phyloP scores from a whole-genome alignment of 2,797 vertebrate species.

The Enteromius fasciolatus region DNA sequence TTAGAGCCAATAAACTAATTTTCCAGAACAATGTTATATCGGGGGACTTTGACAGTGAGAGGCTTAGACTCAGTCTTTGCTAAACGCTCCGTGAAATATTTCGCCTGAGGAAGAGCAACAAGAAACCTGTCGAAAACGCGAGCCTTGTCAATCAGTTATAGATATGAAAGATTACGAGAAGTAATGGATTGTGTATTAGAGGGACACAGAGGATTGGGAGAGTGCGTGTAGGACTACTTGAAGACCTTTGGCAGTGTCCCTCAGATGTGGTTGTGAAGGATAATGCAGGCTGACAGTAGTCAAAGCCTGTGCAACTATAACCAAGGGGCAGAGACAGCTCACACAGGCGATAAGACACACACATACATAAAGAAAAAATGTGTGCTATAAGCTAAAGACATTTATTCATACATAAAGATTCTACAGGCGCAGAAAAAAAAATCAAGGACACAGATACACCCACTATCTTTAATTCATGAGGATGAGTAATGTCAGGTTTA shows the following conservation, averaged over 20 bases:
- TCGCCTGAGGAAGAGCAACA: neutral
- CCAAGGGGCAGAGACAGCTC: slow-evolving; percentile 42
- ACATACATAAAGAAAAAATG: neutral
- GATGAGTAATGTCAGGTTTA: slow-evolving; percentile 26
- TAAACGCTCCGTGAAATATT: neutral
- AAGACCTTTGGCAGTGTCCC: slow-evolving; percentile 45
- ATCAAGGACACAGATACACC: neutral
- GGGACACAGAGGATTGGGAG: slow-evolving; percentile 24
- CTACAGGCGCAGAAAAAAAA: neutral
- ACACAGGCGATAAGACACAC: slow-evolving; percentile 19
- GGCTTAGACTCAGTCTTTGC: slow-evolving; percentile 7
- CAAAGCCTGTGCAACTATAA: slow-evolving; percentile 48
- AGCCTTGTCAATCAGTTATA: neutral
- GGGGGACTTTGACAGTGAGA: slow-evolving; percentile 1
- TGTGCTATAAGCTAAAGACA: neutral
- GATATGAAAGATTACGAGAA: slow-evolving; percentile 32
- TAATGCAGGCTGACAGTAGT: slow-evolving; percentile 57
- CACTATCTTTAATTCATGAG: slow-evolving; percentile 10
- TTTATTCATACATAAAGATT: neutral
- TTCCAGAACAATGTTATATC: slow-evolving; percentile 39
- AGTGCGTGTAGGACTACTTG: slow-evolving; percentile 15
- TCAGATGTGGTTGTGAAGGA: slow-evolving; percentile 27
- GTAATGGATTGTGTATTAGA: slow-evolving; percentile 31
- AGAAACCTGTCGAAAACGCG: neutral
- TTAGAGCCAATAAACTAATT: slow-evolving; percentile 30